Evolutionary conservation across 2,888 invertebrate genomes (phyloP), one percentile per base, ranked within the genome.

Genomic region (Pedicia rivosa): DNA sequence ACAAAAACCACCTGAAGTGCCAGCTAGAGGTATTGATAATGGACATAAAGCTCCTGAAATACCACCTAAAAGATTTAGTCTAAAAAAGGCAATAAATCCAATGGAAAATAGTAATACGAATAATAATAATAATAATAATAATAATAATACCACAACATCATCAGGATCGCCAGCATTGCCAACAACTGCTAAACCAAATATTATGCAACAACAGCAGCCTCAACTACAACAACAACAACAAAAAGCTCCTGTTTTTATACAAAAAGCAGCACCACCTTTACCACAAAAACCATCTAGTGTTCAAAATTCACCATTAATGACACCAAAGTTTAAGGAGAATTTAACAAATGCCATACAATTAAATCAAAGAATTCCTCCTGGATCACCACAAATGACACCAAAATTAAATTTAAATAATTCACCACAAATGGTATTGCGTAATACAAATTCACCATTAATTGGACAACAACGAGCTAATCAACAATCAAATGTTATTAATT

Each of bases 1-100:
- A 15, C 52, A 56, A 13, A 56, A 56, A 36, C 57, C 58, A 45
- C 62, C 62, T 9, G 59, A 57, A 34, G 57, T 62, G 42, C 62
- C 62, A 27, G 57, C 59, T 3, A 53, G 62, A 9, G 52, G 54
- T 1, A 44, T 53, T 39, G 57, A 55, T 31, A 44, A 44, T 25
- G 38, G 38, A 26, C 53, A 58, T 6, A 45, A 52, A 1, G 53
- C 61, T 19, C 61, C 61, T 1, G 61, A 61, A 45, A 61, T 62
- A 44, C 62, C 62, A 37, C 62, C 62, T 24, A 62, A 62, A 38
- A 54, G 62, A 1, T 54, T 55, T 29, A 59, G 55, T 24, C 44
- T 61, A 1, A 62, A 60, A 38, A 44, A 47, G 38, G 52, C 45
- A 15, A 28, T 53, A 15, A 16, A 3, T 24, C 20, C 9, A 12